phyloP scores from a whole-genome alignment of 2,113 vertebrate genomes.

The Irena cyanogastra region DNA sequence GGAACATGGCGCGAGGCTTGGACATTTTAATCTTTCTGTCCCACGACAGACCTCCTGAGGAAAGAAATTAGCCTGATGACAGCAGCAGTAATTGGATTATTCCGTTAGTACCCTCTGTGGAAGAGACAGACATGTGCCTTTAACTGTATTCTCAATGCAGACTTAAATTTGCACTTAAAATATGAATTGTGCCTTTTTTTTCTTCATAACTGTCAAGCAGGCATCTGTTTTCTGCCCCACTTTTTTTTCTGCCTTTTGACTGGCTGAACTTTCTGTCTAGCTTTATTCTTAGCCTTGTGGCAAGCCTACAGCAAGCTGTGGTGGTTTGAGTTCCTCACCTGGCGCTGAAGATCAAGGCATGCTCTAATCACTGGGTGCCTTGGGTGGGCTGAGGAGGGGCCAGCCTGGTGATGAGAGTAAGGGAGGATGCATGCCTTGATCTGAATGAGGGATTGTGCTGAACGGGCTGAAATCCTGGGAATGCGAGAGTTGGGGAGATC shows the following conservation, averaged over 20 bases:
- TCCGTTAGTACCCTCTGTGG: background rate
- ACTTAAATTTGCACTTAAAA: constrained; percentile 5
- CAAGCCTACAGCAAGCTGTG: background rate
- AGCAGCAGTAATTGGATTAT: constrained; percentile 17
- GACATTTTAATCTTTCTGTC: background rate
- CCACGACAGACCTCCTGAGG: background rate
- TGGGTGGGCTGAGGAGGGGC: background rate
- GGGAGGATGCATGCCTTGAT: background rate
- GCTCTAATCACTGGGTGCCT: background rate
- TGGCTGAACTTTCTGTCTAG: background rate
- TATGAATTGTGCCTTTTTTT: background rate
- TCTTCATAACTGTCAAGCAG: background rate
- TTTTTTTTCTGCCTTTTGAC: background rate
- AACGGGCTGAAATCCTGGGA: background rate
- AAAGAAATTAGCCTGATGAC: constrained; percentile 2
- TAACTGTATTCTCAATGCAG: background rate
- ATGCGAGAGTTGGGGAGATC: background rate
- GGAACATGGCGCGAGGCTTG: background rate
- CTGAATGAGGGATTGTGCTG: background rate
- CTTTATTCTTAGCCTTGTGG: background rate
- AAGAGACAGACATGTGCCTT: background rate
- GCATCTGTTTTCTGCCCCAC: background rate
- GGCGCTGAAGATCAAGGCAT: background rate
- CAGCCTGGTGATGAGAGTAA: background rate
- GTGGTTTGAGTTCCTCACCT: background rate